Base-by-base conservation (phyloP, 2,113 vertebrate genomes). In the Semicossyphus pulcher region DNA sequence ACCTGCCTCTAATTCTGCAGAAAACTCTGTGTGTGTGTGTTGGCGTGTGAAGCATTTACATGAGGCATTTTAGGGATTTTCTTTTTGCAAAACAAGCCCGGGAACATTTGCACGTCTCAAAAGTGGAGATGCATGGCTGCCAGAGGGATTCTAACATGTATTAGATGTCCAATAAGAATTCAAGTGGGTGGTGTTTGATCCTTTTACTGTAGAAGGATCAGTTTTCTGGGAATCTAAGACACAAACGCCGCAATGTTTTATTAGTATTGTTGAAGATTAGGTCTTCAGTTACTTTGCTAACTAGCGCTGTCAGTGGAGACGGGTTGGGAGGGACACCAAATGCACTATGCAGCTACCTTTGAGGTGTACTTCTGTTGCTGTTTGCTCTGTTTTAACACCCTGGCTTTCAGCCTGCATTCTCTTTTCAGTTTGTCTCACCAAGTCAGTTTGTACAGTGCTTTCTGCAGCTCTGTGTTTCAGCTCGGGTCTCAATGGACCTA, bases 401-500 rank as follows among this genome's bases (percentile, higher is more conserved):
- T 44, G 44, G 20, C 48, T 71, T 8, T 2, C 36, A 37, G 34
- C 16, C 73, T 53, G 44, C 42, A 29, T 68, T 85, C 51, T 83
- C 66, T 81, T 63, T 77, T 72, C 42, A 57, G 51, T 81, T 80
- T 83, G 88, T 72, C 41, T 87, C 81, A 73, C 83, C 71, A 65
- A 54, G 32, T 76, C 57, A 69, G 83, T 84, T 82, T 91, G 77
- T 75, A 82, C 57, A 72, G 81, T 76, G n/a, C 63, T 79, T 72
- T 87, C 67, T 88, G 51, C 72, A 60, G 76, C 73, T 67, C 77
- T 67, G 72, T 59, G 78, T 88, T 81, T 83, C 72, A 62, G 39
- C 59, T 69, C 31, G 1, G n/a, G 68, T 86, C 88, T 91, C 88
- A 87, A 74, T 86, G 66, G 87, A 62, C 67, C 70, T 53, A 84